Percentiles rank a stretch among this genome's conserved stretches.
These are phyloP conservation scores for Ichneumon xanthorius DNA, from an alignment of 2,888 invertebrate genomes.

Conservation along the genomic window DNA sequence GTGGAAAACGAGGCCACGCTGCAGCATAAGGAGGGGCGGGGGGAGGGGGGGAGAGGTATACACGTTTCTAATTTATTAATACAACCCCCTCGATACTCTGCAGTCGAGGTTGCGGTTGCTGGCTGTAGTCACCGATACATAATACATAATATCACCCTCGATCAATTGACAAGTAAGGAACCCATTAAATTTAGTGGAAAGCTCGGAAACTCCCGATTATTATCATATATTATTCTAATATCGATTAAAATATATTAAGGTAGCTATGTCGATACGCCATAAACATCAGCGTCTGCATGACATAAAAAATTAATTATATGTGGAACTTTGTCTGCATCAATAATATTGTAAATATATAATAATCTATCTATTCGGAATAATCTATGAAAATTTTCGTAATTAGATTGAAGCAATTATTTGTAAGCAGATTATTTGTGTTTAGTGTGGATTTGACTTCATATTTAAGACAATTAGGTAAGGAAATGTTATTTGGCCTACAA, in stretches of 20 bases:
- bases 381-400: too few relatives aligned
- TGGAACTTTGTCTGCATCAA: too few relatives aligned
- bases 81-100: slow-evolving; percentile 23
- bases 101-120: slow-evolving; percentile 27
- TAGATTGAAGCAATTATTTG: too few relatives aligned
- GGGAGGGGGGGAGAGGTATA: not conserved
- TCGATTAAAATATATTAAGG: slow-evolving; percentile 7
- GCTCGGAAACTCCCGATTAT: not conserved
- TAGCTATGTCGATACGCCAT: too few relatives aligned
- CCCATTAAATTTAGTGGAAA: not conserved
- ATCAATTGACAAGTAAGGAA: slow-evolving; percentile 13
- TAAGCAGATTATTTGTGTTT: too few relatives aligned
- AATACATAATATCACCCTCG: slow-evolving; percentile 34
- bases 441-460: too few relatives aligned
- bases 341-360: too few relatives aligned
- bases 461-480: too few relatives aligned
- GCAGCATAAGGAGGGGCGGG: slow-evolving; percentile 33
- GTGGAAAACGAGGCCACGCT: slow-evolving; percentile 60
- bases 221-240: not conserved
- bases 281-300: too few relatives aligned
- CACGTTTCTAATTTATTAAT: slow-evolving; percentile 68
- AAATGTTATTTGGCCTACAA: too few relatives aligned
- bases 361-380: too few relatives aligned
- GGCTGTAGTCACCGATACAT: slow-evolving; percentile 27
- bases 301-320: too few relatives aligned